A percentile compares a stretch with the other conserved stretches of the same genome.
Conservation (phyloP, 2,888 invertebrate genomes). For the Plusia festucae region DNA sequence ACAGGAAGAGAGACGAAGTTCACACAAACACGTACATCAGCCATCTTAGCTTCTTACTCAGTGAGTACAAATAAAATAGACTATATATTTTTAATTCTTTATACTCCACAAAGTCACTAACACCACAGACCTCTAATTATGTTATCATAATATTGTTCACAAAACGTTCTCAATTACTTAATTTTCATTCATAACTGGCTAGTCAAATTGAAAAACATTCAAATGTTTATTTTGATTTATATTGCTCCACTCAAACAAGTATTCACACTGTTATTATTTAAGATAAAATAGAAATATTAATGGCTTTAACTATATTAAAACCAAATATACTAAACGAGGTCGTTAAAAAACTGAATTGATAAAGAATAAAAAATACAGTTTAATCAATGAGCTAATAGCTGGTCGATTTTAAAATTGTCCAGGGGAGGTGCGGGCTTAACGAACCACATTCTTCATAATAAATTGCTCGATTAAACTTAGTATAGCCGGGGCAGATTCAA, state of each 20-base stretch:
- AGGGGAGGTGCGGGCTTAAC: conserved; percentile 55
- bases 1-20: no score
- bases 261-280: not conserved
- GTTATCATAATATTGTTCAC: no score
- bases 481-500: conserved; percentile 62
- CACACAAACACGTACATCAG: no score
- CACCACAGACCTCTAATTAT: no score
- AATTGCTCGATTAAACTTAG: conserved; percentile 71
- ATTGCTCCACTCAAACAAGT: no score
- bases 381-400: conserved; percentile 9
- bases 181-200: not conserved
- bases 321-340: not conserved
- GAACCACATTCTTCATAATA: conserved; percentile 72
- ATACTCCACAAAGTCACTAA: no score
- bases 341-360: not conserved
- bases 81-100: no score
- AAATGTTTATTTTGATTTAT: no score
- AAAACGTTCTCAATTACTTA: not conserved
- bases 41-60: no score
- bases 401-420: conserved; percentile 42
- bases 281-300: not conserved
- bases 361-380: not conserved
- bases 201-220: not conserved
- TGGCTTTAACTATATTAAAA: not conserved
- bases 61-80: no score